phyloP scores from a whole-genome alignment of 2,888 invertebrate species.

The Plebejus anna region DNA sequence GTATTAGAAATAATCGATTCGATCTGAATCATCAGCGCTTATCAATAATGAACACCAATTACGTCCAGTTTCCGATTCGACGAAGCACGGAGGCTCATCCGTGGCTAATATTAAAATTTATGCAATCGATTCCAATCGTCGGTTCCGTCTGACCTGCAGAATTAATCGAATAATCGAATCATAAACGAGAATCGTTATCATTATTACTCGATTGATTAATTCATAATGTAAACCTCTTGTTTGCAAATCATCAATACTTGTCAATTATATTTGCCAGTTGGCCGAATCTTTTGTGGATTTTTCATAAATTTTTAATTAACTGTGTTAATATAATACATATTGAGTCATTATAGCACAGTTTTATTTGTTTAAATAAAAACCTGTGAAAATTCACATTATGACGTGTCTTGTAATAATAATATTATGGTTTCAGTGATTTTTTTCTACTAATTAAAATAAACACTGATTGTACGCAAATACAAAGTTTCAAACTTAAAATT shows the following conservation, averaged over 20 bases:
- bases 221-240: slow-evolving; percentile 24
- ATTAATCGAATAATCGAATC: slow-evolving; percentile 37
- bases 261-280: background rate
- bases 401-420: no score
- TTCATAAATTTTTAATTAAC: background rate
- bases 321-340: background rate
- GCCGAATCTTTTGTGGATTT: background rate
- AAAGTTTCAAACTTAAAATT: background rate
- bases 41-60: slow-evolving; percentile 58
- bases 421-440: background rate
- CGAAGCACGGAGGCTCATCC: slow-evolving; percentile 33
- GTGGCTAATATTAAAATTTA: slow-evolving; percentile 59
- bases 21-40: slow-evolving; percentile 50
- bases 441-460: background rate
- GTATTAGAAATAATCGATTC: slow-evolving; percentile 35
- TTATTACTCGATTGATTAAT: slow-evolving; percentile 32
- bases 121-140: slow-evolving; percentile 57
- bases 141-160: slow-evolving; percentile 49
- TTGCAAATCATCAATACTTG: slow-evolving; percentile 12
- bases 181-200: slow-evolving; percentile 35
- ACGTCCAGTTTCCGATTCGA: slow-evolving; percentile 43
- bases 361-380: no score
- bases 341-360: no score
- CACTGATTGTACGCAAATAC: background rate
- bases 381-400: no score